A percentile compares a stretch with the other conserved stretches of the same genome.
Conservation (phyloP, 2,888 invertebrate species). For the Notocelia uddmanniana region DNA sequence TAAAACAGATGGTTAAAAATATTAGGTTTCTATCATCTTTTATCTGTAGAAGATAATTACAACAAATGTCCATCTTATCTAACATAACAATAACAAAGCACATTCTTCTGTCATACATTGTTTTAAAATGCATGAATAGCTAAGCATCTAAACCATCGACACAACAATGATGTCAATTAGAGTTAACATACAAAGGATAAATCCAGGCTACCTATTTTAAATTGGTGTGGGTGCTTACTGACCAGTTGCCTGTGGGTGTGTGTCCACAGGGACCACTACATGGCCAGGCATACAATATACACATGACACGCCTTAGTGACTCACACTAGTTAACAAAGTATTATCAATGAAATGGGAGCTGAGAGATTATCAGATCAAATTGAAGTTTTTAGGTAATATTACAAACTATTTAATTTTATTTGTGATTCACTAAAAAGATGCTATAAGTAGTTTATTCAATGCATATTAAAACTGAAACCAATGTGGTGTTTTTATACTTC, state of each 20-base stretch:
- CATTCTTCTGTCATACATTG: not conserved
- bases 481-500: not conserved
- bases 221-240: slow-evolving; percentile 27
- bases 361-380: slow-evolving; percentile 18
- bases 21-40: not conserved
- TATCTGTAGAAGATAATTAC: not conserved
- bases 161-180: slow-evolving; percentile 33
- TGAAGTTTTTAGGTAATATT: not conserved
- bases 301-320: slow-evolving; percentile 77
- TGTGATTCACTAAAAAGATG: not conserved
- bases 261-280: slow-evolving; percentile 53
- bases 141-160: slow-evolving; percentile 38
- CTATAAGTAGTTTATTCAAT: not conserved
- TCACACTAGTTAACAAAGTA: slow-evolving; percentile 68
- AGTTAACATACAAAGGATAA: slow-evolving; percentile 34
- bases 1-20: not conserved
- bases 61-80: slow-evolving; percentile 4
- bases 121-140: not conserved
- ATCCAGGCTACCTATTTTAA: slow-evolving; percentile 37
- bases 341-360: slow-evolving; percentile 46
- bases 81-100: slow-evolving; percentile 25
- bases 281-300: slow-evolving; percentile 44
- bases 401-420: not conserved
- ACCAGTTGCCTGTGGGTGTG: slow-evolving; percentile 49
- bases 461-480: not conserved